Evolutionary conservation across 2,888 invertebrate genomes (phyloP), one percentile per base, ranked within the genome.

Genomic region (Drosophila aldrichi): DNA sequence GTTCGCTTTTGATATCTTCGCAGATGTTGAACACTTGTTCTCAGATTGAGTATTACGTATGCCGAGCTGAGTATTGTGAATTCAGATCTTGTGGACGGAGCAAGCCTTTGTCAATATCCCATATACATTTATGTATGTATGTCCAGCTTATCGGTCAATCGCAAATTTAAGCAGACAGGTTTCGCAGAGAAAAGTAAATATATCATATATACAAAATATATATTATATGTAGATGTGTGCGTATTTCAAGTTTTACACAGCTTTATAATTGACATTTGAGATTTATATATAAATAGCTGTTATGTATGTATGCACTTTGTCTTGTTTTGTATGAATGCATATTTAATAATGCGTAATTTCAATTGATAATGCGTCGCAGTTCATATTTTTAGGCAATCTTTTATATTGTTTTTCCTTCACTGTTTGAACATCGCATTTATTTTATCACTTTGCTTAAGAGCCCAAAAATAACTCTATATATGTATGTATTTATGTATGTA

Each of bases 401-500:
- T 18, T 18, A n/a, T 49, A 18, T 32, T 49, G 29, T 34, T 20
- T n/a, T 49, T 14, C 9, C 2, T 51, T 58, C 12, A 22, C n/a
- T 22, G 5, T 34, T 43, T 61, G 74, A 70, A 60, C 79, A 65
- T 54, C 86, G 83, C 73, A 86, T 82, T 72, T 38, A 44, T 82
- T 88, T 90, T 80, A 90, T 90, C 81, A 74, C 74, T 73, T 77
- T 86, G 74, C 80, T 82, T 86, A 86, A 86, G 74, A 80, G 55
- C 22, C n/a, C 20, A 20, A 20, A 66, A n/a, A 34, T 20, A 32
- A 32, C 16, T 43, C 16, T 43, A 32, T 61, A n/a, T n/a, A n/a
- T n/a, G n/a, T n/a, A n/a, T n/a, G n/a, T n/a, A 20, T 57, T 20
- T n/a, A 14, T 20, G 6, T 65, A 18, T 56, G 38, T 44, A 29